phyloP scores from a whole-genome alignment of 2,888 invertebrate species.

The Ariolimax columbianus region DNA sequence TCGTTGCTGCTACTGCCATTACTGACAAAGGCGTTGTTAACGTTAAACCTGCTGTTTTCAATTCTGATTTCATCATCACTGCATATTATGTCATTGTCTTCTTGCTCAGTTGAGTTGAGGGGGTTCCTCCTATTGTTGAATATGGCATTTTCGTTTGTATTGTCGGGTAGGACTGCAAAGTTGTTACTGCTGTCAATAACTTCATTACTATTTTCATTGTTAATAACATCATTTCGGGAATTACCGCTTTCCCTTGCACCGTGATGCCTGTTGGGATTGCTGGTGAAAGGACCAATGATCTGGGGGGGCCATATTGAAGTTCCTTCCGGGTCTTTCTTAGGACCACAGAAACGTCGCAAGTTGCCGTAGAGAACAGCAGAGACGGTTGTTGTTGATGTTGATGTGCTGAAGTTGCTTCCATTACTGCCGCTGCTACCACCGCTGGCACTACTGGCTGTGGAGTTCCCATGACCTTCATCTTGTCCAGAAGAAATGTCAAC shows the following conservation, averaged over 20 bases:
- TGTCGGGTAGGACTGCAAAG: not conserved
- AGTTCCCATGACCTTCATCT: constrained; percentile 53
- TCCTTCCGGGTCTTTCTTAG: not conserved
- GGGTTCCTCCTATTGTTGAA: not conserved
- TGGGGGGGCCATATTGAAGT: not conserved
- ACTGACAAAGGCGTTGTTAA: not conserved
- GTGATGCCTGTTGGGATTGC: not conserved
- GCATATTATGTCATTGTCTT: not conserved
- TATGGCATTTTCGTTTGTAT: not conserved
- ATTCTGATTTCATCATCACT: not conserved
- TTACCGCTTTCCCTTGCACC: too few relatives aligned
- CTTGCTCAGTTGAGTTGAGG: not conserved
- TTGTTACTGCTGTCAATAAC: not conserved
- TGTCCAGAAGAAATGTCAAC: constrained; percentile 70
- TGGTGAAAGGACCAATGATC: not conserved
- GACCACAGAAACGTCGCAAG: constrained; percentile 13
- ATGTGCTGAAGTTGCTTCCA: constrained; percentile 16
- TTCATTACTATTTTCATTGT: not conserved
- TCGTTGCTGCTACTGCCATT: not conserved
- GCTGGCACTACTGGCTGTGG: constrained; percentile 58
- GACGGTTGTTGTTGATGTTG: constrained; percentile 42
- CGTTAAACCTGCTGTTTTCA: not conserved
- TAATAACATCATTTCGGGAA: not conserved
- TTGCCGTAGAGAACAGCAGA: constrained; percentile 50
- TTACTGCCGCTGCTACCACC: constrained; percentile 35